Evolutionary conservation across 2,797 vertebrate genomes (phyloP).

Genomic region (Hyperoplus immaculatus): DNA sequence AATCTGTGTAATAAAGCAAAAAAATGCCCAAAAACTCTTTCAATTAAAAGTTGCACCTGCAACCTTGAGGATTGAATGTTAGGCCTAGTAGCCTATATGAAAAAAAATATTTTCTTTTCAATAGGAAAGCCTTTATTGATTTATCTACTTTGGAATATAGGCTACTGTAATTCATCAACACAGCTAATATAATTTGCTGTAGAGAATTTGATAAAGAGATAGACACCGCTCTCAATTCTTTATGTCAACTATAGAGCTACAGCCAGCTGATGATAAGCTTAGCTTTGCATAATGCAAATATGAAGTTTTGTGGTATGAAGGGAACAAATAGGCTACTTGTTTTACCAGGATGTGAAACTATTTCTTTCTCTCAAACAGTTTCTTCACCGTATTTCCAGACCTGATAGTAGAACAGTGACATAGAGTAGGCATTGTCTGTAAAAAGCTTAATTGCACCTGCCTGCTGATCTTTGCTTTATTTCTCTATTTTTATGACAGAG

Average conservation of each 20-base stretch:
- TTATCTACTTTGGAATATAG: not conserved
- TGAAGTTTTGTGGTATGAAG: not conserved
- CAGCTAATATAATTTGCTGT: not conserved
- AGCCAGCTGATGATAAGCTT: conserved; percentile 5
- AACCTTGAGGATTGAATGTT: not conserved
- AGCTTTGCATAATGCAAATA: not conserved
- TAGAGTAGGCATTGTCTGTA: not conserved
- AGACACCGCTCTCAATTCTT: not conserved
- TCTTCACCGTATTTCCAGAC: not conserved
- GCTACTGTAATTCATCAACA: not conserved
- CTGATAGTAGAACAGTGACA: not conserved
- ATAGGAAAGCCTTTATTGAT: not conserved
- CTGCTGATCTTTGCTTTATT: conserved; percentile 1
- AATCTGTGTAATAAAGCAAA: no score
- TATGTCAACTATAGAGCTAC: not conserved
- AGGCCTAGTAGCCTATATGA: no score
- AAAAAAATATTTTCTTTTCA: not conserved
- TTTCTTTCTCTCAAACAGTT: not conserved
- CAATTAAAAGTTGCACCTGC: not conserved
- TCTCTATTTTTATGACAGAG: conserved; percentile 16
- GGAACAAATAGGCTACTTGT: not conserved
- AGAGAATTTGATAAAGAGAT: not conserved
- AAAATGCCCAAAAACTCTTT: no score
- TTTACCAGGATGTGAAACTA: not conserved
- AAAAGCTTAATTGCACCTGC: not conserved